Evolutionary conservation across 30 jellyfish, hydroid and myxozoan species (phyloP).

Genomic region (Cassiopea andromeda): DNA sequence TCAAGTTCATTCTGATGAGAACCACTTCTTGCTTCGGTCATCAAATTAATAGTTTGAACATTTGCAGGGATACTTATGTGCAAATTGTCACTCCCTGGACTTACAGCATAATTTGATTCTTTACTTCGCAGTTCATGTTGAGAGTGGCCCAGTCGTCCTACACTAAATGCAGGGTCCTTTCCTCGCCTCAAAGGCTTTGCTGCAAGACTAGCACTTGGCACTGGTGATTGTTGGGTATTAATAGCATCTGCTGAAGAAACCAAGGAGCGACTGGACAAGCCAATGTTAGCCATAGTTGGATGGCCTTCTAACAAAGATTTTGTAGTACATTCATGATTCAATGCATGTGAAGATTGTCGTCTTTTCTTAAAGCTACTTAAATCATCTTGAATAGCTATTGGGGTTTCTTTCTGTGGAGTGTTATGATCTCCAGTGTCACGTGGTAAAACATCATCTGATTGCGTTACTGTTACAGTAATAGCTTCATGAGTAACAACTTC

Average conservation of each 20-base stretch:
- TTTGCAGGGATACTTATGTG: slow-evolving; percentile 41
- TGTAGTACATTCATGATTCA: neutral
- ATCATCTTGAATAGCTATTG: neutral
- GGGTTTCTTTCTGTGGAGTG: neutral
- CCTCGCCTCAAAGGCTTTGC: neutral
- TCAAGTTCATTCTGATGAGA: slow-evolving; percentile 15
- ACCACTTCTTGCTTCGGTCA: slow-evolving; percentile 9
- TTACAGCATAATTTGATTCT: neutral
- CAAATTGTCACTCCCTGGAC: neutral
- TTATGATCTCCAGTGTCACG: neutral
- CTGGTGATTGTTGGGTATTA: neutral
- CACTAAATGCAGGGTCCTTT: neutral
- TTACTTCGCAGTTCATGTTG: neutral
- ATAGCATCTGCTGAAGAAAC: neutral
- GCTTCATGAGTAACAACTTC: slow-evolving; percentile 4
- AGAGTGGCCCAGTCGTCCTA: neutral
- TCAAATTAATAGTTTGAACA: slow-evolving; percentile 40
- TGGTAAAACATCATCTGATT: neutral
- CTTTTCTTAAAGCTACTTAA: neutral
- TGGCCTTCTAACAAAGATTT: slow-evolving; percentile 12
- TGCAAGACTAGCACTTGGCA: neutral
- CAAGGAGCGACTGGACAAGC: neutral
- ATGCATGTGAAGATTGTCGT: neutral
- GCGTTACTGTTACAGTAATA: neutral
- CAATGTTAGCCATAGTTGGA: slow-evolving; percentile 54